Base-by-base conservation (phyloP, 1,140 invertebrate genomes). In the Calycopis cecrops region DNA sequence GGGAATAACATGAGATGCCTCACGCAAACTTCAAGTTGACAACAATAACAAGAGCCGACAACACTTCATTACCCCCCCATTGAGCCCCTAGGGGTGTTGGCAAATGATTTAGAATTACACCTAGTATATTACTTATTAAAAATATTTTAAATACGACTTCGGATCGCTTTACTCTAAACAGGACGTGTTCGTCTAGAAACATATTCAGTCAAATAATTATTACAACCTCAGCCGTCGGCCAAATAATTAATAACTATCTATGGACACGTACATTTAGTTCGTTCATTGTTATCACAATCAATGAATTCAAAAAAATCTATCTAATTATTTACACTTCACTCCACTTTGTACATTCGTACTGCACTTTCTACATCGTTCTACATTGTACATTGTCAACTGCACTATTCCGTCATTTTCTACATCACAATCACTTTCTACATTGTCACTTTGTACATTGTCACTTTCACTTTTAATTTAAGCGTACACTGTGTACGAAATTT, bases 271-370 rank as follows among this genome's bases (percentile, higher is more conserved):
- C 34, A 63, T 53, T 59, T 49, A 67, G 64, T 71, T 66, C 69
- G 64, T 66, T 71, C 65, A 51, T 60, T 67, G 65, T 57, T 85
- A 86, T 86, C 80, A 84, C 83, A 86, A 71, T 85, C 57, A 82
- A 77, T 76, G 67, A 78, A 76, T 73, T 76, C 73, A 62, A 72
- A 14, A 73, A 76, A 70, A 71, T n/a, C 82, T 85, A 85, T 85
- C 82, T 85, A 85, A 74, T 56, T 60, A 21, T 53, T 62, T 65
- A 63, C 55, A 69, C 63, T 57, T 50, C 48, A 33, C 63, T 57
- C 44, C 48, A 33, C 42, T 53, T 47, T 56, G 38, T 57, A 57
- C 57, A 60, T 35, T 59, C 49, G 44, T 52, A 12, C 49, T 33
- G 9, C 28, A 28, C 21, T 28, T 2, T 28, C 21, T 6, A 28